Conservation (phyloP, 2,888 invertebrate species). For the Monopis laevigella region DNA sequence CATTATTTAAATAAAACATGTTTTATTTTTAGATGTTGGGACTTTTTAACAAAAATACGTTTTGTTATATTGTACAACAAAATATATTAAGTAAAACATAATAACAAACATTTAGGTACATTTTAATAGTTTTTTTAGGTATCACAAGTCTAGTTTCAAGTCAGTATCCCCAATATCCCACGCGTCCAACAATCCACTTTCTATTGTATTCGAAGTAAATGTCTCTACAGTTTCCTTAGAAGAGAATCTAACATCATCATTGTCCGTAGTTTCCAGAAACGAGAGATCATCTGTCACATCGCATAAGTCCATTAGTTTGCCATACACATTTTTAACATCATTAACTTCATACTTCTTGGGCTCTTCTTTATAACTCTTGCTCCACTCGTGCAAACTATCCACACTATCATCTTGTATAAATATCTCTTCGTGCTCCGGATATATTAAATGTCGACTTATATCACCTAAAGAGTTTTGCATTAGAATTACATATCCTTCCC, state of each 20-base stretch:
- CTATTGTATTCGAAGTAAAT: slow-evolving; percentile 40
- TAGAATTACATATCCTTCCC: slow-evolving; percentile 36
- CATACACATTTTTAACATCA: slow-evolving; percentile 32
- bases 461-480: slow-evolving; percentile 54
- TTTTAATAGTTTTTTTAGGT: too few relatives aligned
- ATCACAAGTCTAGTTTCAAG: not conserved
- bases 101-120: too few relatives aligned
- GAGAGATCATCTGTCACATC: slow-evolving; percentile 33
- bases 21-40: too few relatives aligned
- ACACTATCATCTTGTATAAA: slow-evolving; percentile 39
- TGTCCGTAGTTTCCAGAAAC: slow-evolving; percentile 22
- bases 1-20: too few relatives aligned
- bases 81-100: too few relatives aligned
- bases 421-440: slow-evolving; percentile 35
- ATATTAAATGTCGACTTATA: slow-evolving; percentile 39
- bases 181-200: slow-evolving; percentile 38
- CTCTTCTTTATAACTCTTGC: slow-evolving; percentile 28
- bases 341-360: slow-evolving; percentile 34
- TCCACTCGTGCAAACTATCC: slow-evolving; percentile 40
- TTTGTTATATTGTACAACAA: too few relatives aligned
- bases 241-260: slow-evolving; percentile 25
- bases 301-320: slow-evolving; percentile 34
- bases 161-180: slow-evolving; percentile 26
- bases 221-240: slow-evolving; percentile 38
- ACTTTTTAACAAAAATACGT: too few relatives aligned